phyloP scores from a whole-genome alignment of 2,888 invertebrate species.

The Encarsia formosa region DNA sequence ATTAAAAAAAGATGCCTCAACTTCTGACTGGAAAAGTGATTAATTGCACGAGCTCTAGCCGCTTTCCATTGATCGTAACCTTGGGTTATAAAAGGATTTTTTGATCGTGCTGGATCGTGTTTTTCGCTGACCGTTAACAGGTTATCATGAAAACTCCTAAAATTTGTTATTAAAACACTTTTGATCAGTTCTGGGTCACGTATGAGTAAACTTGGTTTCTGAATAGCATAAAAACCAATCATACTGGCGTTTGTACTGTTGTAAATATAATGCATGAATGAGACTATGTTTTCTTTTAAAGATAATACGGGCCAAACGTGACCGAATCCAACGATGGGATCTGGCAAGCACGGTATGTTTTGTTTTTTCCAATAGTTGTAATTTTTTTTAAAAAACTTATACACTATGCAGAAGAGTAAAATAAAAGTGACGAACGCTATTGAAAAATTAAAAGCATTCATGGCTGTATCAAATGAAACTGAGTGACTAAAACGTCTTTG shows the following conservation, averaged over 20 bases:
- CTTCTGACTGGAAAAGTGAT: slow-evolving; percentile 13
- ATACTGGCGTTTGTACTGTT: slow-evolving; percentile 23
- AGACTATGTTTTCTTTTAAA: background rate
- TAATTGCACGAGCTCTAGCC: background rate
- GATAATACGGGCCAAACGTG: slow-evolving; percentile 22
- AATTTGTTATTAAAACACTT: background rate
- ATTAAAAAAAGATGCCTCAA: slow-evolving; percentile 3
- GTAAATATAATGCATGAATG: slow-evolving; percentile 19
- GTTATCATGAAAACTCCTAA: slow-evolving; percentile 9
- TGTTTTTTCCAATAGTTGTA: slow-evolving; percentile 28
- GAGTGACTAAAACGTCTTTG: too few species aligned
- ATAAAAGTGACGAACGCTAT: too few species aligned
- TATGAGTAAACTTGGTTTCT: background rate
- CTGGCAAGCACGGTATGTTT: slow-evolving; percentile 23
- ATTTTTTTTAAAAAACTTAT: background rate
- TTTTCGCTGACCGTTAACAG: background rate
- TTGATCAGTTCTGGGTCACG: slow-evolving; percentile 11
- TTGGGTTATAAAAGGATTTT: slow-evolving; percentile 13
- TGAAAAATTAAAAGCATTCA: too few species aligned
- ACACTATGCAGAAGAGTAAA: slow-evolving; percentile 1
- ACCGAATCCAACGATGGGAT: slow-evolving; percentile 25
- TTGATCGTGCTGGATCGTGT: slow-evolving; percentile 4
- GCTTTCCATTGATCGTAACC: slow-evolving; percentile 7
- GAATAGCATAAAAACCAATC: slow-evolving; percentile 22
- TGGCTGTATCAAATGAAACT: too few species aligned